A percentile compares a stretch with the other conserved stretches of the same genome.
Evolutionary conservation across 2,797 vertebrate species (phyloP).

Genomic region (Hybognathus amarus): DNA sequence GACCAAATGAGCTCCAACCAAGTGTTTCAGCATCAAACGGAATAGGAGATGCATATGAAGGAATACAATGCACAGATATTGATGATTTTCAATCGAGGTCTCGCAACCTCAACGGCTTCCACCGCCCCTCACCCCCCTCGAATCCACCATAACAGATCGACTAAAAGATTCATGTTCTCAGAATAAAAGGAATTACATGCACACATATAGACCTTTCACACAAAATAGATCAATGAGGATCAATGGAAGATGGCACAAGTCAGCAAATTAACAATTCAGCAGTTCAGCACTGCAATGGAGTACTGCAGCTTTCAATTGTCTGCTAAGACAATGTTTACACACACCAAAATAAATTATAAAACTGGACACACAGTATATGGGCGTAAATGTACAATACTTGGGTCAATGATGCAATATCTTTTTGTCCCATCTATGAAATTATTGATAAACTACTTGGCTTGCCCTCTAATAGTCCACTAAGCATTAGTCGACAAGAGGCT

Average conservation of each 20-base stretch:
- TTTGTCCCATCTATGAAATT: background rate
- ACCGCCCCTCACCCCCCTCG: background rate
- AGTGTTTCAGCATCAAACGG: slow-evolving; percentile 73
- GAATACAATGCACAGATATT: slow-evolving; percentile 76
- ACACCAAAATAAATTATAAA: slow-evolving; percentile 27
- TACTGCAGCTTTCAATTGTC: slow-evolving; percentile 18
- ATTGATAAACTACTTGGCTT: background rate
- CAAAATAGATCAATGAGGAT: slow-evolving; percentile 59
- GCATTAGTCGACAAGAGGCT: background rate
- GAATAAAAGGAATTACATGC: slow-evolving; percentile 53
- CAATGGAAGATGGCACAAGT: slow-evolving; percentile 53
- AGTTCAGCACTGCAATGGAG: slow-evolving; percentile 18
- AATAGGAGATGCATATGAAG: slow-evolving; percentile 76
- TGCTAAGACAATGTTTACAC: slow-evolving; percentile 20
- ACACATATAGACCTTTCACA: slow-evolving; percentile 43
- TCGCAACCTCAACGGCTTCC: slow-evolving; percentile 33
- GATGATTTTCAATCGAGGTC: slow-evolving; percentile 64
- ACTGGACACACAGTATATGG: background rate
- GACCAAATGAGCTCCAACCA: slow-evolving; percentile 68
- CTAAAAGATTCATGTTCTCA: slow-evolving; percentile 69
- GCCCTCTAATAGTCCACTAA: background rate
- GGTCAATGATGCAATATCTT: background rate
- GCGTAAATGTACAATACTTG: background rate
- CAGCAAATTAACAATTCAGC: slow-evolving; percentile 49
- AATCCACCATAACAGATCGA: slow-evolving; percentile 62